phyloP scores from a whole-genome alignment of 2,888 invertebrate species.

The Cataglyphis altisquamis region DNA sequence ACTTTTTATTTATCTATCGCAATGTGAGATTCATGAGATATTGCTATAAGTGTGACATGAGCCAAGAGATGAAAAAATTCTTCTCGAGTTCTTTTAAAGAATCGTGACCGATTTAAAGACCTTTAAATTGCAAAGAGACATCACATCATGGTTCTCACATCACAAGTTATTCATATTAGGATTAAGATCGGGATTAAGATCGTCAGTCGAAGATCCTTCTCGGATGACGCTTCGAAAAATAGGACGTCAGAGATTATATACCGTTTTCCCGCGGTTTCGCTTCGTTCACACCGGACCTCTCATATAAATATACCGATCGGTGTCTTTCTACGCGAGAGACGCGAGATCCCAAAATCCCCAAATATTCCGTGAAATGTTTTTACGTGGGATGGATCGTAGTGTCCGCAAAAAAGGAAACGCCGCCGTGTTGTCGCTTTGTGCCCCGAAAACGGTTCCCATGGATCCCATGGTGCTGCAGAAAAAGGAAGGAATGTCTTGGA shows the following conservation, averaged over 20 bases:
- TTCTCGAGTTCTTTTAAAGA: neutral
- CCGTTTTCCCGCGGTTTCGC: neutral
- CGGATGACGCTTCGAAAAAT: neutral
- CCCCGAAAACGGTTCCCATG: slow-evolving; percentile 77
- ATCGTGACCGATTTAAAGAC: neutral
- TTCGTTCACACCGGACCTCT: neutral
- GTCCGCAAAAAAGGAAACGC: slow-evolving; percentile 56
- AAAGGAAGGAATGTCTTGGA: slow-evolving; percentile 72
- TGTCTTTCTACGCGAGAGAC: neutral
- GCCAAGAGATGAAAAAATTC: neutral
- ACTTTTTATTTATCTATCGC: neutral
- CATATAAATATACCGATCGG: slow-evolving; percentile 4
- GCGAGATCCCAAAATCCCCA: slow-evolving; percentile 4
- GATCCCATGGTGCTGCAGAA: slow-evolving; percentile 73
- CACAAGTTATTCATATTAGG: neutral
- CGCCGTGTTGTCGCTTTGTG: slow-evolving; percentile 59
- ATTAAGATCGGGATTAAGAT: slow-evolving; percentile 27
- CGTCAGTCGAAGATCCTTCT: neutral
- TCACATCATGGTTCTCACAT: neutral
- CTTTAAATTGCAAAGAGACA: slow-evolving; percentile 11
- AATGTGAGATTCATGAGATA: slow-evolving; percentile 4
- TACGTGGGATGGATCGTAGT: slow-evolving; percentile 50
- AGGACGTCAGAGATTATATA: neutral
- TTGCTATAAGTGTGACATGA: neutral
- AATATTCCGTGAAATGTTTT: slow-evolving; percentile 57